Percentiles rank a stretch among this genome's conserved stretches.
Conservation (phyloP, 2,888 invertebrate genomes). For the Bhutanitis thaidina region DNA sequence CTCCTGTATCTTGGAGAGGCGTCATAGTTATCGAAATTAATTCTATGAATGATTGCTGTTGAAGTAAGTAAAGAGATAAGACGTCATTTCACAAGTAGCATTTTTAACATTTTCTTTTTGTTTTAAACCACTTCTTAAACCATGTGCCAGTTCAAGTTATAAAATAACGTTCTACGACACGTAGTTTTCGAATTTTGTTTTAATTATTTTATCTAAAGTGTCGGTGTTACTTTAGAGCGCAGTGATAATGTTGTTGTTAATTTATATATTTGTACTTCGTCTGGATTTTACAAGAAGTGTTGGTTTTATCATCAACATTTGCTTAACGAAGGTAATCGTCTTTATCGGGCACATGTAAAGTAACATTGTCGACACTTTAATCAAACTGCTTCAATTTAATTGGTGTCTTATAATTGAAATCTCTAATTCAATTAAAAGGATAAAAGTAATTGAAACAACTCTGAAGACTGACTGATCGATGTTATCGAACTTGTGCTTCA, state of each 20-base stretch:
- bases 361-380: slow-evolving; percentile 55
- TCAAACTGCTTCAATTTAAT: slow-evolving; percentile 60
- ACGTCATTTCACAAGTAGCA: slow-evolving; percentile 28
- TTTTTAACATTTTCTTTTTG: slow-evolving; percentile 8
- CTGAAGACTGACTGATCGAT: slow-evolving; percentile 43
- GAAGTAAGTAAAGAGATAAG: slow-evolving; percentile 51
- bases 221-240: slow-evolving; percentile 45
- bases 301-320: slow-evolving; percentile 43
- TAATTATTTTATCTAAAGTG: slow-evolving; percentile 32
- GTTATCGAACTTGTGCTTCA: slow-evolving; percentile 33
- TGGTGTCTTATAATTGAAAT: slow-evolving; percentile 47
- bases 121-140: slow-evolving; percentile 15
- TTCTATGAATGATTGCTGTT: slow-evolving; percentile 67
- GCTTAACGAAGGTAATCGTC: slow-evolving; percentile 50
- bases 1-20: slow-evolving; percentile 66
- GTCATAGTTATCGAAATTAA: slow-evolving; percentile 72
- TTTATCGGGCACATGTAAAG: slow-evolving; percentile 54
- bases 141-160: slow-evolving; percentile 19
- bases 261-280: slow-evolving; percentile 30
- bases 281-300: slow-evolving; percentile 36
- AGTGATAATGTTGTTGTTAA: slow-evolving; percentile 34
- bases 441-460: slow-evolving; percentile 52
- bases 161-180: not conserved
- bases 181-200: slow-evolving; percentile 13
- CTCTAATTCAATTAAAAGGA: slow-evolving; percentile 62